phyloP scores from a whole-genome alignment of 2,113 vertebrate species.

The Hippocampus guttulatus region DNA sequence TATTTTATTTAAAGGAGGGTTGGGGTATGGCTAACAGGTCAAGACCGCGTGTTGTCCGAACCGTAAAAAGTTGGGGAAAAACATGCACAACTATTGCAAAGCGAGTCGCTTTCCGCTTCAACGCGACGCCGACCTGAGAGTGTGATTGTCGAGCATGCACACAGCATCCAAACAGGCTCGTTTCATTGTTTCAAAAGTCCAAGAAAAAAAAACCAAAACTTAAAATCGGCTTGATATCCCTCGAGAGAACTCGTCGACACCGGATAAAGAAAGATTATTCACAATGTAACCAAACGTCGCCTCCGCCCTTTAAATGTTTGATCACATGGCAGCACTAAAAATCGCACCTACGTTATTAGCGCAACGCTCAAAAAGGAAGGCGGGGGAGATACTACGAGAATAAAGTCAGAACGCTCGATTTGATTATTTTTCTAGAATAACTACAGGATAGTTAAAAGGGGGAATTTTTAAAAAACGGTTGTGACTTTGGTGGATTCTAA shows the following conservation, averaged over 20 bases:
- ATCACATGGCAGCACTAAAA: slow-evolving; percentile 64
- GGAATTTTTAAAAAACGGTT: no score
- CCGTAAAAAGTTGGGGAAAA: slow-evolving; percentile 37
- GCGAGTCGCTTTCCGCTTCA: slow-evolving; percentile 29
- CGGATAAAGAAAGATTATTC: background rate
- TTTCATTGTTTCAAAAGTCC: slow-evolving; percentile 17
- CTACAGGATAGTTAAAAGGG: no score
- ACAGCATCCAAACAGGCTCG: slow-evolving; percentile 53
- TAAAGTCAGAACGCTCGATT: no score
- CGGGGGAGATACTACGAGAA: no score
- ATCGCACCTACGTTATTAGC: slow-evolving; percentile 8
- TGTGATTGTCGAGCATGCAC: slow-evolving; percentile 74
- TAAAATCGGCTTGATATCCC: background rate
- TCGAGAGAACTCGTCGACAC: background rate
- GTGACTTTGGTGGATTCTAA: no score
- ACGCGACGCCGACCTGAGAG: slow-evolving; percentile 58
- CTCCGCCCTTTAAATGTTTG: slow-evolving; percentile 50
- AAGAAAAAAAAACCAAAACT: slow-evolving; percentile 2
- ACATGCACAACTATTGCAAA: slow-evolving; percentile 44
- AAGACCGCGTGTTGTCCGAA: background rate
- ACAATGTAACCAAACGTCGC: slow-evolving; percentile 52
- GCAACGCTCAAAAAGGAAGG: slow-evolving; percentile 29
- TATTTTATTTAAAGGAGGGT: slow-evolving; percentile 24
- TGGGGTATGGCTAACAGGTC: slow-evolving; percentile 40
- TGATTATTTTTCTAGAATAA: no score